Base-by-base conservation (phyloP, 2,888 invertebrate genomes). In the Conchocele bisecta region DNA sequence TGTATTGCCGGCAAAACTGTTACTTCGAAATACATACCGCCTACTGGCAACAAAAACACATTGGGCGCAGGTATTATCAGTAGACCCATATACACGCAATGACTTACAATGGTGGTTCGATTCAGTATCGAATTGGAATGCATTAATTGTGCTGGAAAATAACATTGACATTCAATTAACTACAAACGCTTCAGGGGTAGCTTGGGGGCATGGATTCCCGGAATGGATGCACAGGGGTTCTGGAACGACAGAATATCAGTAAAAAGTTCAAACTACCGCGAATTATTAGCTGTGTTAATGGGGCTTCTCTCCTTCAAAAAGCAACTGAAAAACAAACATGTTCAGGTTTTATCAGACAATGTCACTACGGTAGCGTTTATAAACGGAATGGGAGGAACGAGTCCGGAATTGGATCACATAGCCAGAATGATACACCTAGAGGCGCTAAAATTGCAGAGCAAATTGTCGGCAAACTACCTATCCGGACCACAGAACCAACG, bases 1-100 rank as follows among this genome's bases (percentile, higher is more conserved):
- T 56, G 48, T 64, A 11, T 46, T 48, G 6, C 64, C 64, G 15
- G 54, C 28, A 46, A 64, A 64, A 29, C 24, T 44, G 24, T 20
- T 56, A 11, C 28, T 64, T 13, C 28, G 64, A 15, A 54, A 46
- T 3, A 33, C 37, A 6, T 64, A 64, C 29, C 33, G 64, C 13
- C 39, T 54, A 20, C 24, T 64, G 5, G 11, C 17, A 7, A 46
- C 22, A 15, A 54, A 39, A 56, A 22, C 3, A 11, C 26, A 31
- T 1, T 64, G 56, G 64, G 29, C n/a, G 6, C 28, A 48, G 28
- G 33, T 17, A 35, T 44, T 57, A 20, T 15, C 4, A 5, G 11
- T 64, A 26, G 54, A 56, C 29, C 7, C n/a, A 4, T 46, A 46
- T 29, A 20, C 48, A 6, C 7, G 17, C 39, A 28, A 37, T 15